Conservation (phyloP, 2,797 vertebrate species). For the Mallotus villosus region DNA sequence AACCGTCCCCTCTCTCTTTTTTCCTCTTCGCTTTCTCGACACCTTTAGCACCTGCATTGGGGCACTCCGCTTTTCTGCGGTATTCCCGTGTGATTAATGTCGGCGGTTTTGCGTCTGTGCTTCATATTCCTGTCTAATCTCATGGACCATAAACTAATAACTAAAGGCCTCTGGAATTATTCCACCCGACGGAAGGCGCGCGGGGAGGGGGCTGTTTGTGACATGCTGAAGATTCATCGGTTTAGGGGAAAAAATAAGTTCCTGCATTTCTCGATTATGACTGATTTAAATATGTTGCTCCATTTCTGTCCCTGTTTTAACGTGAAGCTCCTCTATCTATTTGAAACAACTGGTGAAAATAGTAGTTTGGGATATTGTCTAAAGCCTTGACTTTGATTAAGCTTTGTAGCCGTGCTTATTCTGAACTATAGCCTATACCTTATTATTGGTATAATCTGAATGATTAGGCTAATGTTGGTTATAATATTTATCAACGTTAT, state of each 20-base stretch:
- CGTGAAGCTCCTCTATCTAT: neutral
- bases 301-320: conserved; percentile 34
- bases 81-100: conserved; percentile 81
- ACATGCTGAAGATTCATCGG: conserved; percentile 71
- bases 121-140: conserved; percentile 95
- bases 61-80: conserved; percentile 73
- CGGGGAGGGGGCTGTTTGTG: conserved; percentile 61
- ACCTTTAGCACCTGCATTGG: conserved; percentile 48
- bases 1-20: conserved; percentile 37
- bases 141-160: conserved; percentile 99
- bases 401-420: neutral
- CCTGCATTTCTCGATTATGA: conserved; percentile 45
- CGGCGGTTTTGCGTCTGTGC: conserved; percentile 76
- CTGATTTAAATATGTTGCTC: conserved; percentile 74
- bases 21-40: conserved; percentile 62
- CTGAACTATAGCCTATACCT: too few species aligned
- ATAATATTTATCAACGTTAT: neutral
- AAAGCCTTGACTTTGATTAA: too few species aligned
- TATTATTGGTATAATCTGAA: neutral
- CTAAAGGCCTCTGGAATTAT: conserved; percentile 89
- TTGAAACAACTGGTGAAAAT: neutral
- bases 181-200: conserved; percentile 72
- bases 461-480: neutral
- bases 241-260: conserved; percentile 58
- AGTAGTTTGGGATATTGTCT: neutral